Percentiles rank a stretch among this genome's conserved stretches.
Conservation (phyloP, 2,888 invertebrate species). For the Drosophila parthenogenetica region DNA sequence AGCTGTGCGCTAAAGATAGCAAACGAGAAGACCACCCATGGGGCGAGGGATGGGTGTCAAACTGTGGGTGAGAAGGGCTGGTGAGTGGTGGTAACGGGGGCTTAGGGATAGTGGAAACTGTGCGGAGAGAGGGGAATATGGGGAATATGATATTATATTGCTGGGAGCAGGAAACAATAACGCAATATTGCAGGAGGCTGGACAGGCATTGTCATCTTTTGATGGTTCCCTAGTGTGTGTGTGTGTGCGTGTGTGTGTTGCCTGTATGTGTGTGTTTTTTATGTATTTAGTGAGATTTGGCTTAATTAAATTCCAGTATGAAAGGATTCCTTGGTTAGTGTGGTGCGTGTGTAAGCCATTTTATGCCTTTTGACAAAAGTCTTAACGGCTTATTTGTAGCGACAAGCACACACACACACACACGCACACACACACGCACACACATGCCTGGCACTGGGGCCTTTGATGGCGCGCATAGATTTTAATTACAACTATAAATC, state of each 20-base stretch:
- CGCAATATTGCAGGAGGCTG: constrained; percentile 66
- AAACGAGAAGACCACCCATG: constrained; percentile 14
- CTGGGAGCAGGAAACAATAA: constrained; percentile 65
- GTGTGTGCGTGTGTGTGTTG: constrained; percentile 15
- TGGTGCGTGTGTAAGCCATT: constrained; percentile 36
- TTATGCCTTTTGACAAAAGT: constrained; percentile 75
- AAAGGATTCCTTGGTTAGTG: constrained; percentile 66
- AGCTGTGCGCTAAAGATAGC: constrained; percentile 68
- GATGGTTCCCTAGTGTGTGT: constrained; percentile 47
- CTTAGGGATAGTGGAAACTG: not conserved
- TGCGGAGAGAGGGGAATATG: not conserved
- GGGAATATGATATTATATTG: constrained; percentile 13
- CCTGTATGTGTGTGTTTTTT: constrained; percentile 23
- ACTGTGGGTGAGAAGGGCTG: not conserved
- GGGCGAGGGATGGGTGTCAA: constrained; percentile 2
- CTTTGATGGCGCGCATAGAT: constrained; percentile 57
- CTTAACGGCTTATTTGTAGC: constrained; percentile 68
- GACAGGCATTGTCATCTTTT: constrained; percentile 63
- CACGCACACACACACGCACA: not conserved
- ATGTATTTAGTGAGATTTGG: constrained; percentile 70
- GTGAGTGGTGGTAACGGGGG: not conserved
- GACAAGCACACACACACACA: constrained; percentile 14
- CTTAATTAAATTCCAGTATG: constrained; percentile 75
- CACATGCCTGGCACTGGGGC: not conserved
- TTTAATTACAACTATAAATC: constrained; percentile 77